Evolutionary conservation across 37 sponge, comb jelly and placozoan species (phyloP).

Genomic region (Ephydatia muelleri): DNA sequence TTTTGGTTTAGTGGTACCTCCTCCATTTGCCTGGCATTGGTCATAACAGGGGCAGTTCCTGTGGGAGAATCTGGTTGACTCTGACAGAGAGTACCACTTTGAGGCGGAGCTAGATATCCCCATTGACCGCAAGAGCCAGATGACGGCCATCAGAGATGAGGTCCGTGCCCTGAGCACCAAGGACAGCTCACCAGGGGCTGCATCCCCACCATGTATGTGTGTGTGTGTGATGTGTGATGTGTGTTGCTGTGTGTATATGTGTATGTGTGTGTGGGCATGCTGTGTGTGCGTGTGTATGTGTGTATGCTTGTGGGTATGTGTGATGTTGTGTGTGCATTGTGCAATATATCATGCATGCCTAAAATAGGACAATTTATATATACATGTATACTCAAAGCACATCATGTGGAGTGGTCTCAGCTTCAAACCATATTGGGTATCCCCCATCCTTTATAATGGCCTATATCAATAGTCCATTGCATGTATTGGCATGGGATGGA

Average conservation of each 20-base stretch:
- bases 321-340: no score
- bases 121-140: slow-evolving; percentile 61
- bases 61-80: slow-evolving; percentile 93
- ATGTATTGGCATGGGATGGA: no score
- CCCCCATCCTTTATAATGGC: no score
- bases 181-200: slow-evolving; percentile 22
- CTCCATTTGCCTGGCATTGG: not conserved
- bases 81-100: slow-evolving; percentile 71
- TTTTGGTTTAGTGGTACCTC: not conserved
- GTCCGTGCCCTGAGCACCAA: slow-evolving; percentile 10
- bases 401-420: no score
- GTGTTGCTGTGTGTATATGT: not conserved
- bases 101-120: slow-evolving; percentile 76
- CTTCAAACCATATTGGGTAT: no score
- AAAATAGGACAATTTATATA: no score
- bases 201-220: slow-evolving; percentile 40
- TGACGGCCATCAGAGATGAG: slow-evolving; percentile 73
- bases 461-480: no score
- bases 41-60: slow-evolving; percentile 65
- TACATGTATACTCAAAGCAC: no score
- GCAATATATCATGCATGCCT: no score
- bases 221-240: not conserved
- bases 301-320: no score
- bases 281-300: no score
- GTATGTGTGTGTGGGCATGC: no score